Conservation (phyloP, 2,113 vertebrate genomes). For the Callionymus lyra region DNA sequence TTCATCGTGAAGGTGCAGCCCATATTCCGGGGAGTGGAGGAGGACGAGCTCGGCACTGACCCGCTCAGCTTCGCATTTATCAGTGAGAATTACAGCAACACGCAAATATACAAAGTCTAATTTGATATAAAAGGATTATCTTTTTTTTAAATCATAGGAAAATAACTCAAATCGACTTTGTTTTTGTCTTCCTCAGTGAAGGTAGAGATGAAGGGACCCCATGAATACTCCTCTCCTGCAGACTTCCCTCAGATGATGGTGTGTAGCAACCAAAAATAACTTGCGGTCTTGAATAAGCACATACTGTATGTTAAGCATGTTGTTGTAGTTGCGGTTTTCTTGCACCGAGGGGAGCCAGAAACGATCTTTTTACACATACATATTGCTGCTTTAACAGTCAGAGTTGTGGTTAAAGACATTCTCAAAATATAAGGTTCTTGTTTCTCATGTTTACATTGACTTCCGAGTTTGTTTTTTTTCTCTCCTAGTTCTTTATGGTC, state of each 20-base stretch:
- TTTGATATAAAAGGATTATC: no score
- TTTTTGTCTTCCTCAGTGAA: conserved; percentile 65
- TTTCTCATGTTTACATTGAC: neutral
- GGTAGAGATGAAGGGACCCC: conserved; percentile 84
- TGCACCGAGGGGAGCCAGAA: no score
- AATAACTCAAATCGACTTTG: neutral
- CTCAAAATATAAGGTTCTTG: neutral
- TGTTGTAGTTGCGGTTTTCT: no score
- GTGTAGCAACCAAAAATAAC: conserved; percentile 28
- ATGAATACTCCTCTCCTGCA: conserved; percentile 86
- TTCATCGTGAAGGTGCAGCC: conserved; percentile 80
- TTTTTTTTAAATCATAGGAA: neutral
- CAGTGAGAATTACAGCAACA: conserved; percentile 38
- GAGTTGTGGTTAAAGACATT: neutral
- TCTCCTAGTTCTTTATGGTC: conserved; percentile 85
- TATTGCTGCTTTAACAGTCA: no score
- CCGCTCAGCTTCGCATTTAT: conserved; percentile 44
- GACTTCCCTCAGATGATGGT: conserved; percentile 95
- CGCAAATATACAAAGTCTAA: neutral
- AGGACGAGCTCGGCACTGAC: conserved; percentile 19
- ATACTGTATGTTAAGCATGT: neutral
- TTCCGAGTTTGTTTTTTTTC: neutral
- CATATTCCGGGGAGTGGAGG: conserved; percentile 12
- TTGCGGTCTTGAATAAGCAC: no score
- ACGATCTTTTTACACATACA: no score